Base-by-base conservation (phyloP, 2,113 vertebrate genomes). In the Nyctereutes procyonoides region DNA sequence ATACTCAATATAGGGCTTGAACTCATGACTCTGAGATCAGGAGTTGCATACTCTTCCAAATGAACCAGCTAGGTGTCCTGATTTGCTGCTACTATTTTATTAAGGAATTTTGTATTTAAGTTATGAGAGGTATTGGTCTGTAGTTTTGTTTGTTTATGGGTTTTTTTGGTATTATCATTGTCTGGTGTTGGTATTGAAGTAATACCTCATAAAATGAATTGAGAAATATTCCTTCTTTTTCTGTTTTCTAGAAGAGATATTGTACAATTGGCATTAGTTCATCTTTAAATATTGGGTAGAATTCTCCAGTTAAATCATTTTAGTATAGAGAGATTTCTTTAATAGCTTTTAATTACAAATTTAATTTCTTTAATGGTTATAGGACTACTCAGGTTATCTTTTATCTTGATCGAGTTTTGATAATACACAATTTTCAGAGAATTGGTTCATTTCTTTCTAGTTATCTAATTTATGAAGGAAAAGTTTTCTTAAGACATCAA, bases 251-350 rank as follows among this genome's bases (percentile, higher is more conserved):
- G 26, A 56, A 86, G 38, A 79, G 30, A 93, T 38, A 71, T 24
- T 88, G 8, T 84, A 79, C 90, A 96, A 93, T 62, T 55, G 60
- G 20, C 90, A 26, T 84, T 38, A 53, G 60, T 89, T 93, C 8
- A 7, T 74, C 58, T 71, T 69, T 48, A 90, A 71, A 43, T 90
- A 26, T 85, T 86, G 51, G 53, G 20, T 71, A 43, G 43, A 60
- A 77, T 90, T 74, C 35, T 94, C 62, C 69, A 80, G 43, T 73
- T 63, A 96, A 90, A 30, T 28, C 1, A 5, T 73, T 20, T 90
- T 55, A 90, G 2, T 74, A 1, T 56, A 26, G 73, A 85, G 53
- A 32, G 38, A 56, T 82, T 67, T 90, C 56, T 73, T 80, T 51
- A 30, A 32, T 19, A 90, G n/a, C 35, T 86, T 90, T 90, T 65